Percentiles rank a stretch among this genome's conserved stretches.
phyloP scores from a whole-genome alignment of 2,888 invertebrate genomes.

The Ditylenchus weischeri region DNA sequence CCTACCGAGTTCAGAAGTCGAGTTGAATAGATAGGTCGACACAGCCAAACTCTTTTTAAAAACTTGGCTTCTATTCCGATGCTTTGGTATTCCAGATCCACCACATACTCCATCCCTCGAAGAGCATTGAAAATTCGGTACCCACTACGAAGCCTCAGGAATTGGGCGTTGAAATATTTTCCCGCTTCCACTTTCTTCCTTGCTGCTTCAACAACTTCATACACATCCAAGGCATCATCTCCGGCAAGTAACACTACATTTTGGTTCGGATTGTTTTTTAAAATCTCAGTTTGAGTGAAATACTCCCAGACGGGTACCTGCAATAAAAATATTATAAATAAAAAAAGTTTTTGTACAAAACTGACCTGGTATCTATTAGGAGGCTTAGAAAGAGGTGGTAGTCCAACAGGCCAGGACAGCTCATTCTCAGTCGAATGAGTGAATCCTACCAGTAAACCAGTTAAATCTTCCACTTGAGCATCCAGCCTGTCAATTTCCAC shows the following conservation, averaged over 20 bases:
- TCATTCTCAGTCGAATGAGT: slow-evolving; percentile 45
- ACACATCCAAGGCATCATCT: slow-evolving; percentile 64
- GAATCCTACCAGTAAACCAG: not conserved
- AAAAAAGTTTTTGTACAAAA: not conserved
- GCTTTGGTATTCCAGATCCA: slow-evolving; percentile 65
- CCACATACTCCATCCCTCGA: slow-evolving; percentile 80
- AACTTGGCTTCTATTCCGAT: slow-evolving; percentile 18
- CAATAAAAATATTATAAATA: slow-evolving; percentile 60
- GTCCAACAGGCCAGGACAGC: slow-evolving; percentile 74
- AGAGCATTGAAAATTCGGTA: slow-evolving; percentile 61
- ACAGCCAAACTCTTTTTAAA: slow-evolving; percentile 69
- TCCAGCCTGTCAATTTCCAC: slow-evolving; percentile 54
- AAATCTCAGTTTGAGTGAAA: slow-evolving; percentile 79
- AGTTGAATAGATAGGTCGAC: slow-evolving; percentile 79
- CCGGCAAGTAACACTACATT: slow-evolving; percentile 67
- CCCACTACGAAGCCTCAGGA: slow-evolving; percentile 45
- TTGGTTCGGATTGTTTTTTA: slow-evolving; percentile 76
- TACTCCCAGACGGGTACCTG: slow-evolving; percentile 82
- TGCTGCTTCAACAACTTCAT: slow-evolving; percentile 66
- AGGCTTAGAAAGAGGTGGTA: slow-evolving; percentile 69
- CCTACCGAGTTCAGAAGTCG: slow-evolving; percentile 70
- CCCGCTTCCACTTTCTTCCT: slow-evolving; percentile 10
- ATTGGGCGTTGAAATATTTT: not conserved
- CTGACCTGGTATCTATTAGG: slow-evolving; percentile 65
- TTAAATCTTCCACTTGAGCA: slow-evolving; percentile 60